Conservation (phyloP, 2,113 vertebrate species). For the Dicaeum eximium region DNA sequence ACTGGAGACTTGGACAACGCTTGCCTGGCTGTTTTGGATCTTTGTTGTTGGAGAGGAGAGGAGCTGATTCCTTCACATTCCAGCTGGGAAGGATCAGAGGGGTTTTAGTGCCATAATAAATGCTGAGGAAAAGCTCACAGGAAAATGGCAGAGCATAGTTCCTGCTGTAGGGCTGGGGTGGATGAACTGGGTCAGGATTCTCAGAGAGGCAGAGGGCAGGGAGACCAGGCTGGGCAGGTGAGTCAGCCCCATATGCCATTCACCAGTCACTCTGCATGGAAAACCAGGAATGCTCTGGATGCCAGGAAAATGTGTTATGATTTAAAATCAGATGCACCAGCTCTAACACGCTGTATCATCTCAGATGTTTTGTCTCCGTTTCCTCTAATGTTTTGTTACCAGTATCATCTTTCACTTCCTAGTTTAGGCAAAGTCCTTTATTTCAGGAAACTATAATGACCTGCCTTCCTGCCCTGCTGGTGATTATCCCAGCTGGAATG, state of each 20-base stretch:
- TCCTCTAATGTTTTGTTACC: background rate
- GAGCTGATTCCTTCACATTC: background rate
- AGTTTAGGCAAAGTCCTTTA: background rate
- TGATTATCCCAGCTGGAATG: slow-evolving; percentile 11
- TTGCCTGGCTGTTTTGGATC: background rate
- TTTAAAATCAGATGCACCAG: background rate
- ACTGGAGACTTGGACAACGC: background rate
- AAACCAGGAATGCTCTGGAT: background rate
- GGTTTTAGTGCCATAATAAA: accelerated
- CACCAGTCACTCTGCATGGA: background rate
- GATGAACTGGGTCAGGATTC: background rate
- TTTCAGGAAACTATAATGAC: slow-evolving; percentile 53
- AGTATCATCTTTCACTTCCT: background rate
- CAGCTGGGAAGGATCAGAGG: background rate
- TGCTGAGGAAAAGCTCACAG: background rate
- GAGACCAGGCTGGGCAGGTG: background rate
- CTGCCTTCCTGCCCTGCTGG: slow-evolving; percentile 9
- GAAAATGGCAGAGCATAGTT: background rate
- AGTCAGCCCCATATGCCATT: background rate
- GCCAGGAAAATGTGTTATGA: background rate
- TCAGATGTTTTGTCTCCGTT: background rate
- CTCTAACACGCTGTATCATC: background rate
- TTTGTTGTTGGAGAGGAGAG: background rate
- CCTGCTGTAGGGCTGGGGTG: background rate
- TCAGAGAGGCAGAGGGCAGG: background rate